Evolutionary conservation across 2,113 vertebrate genomes (phyloP).

Genomic region (Oryzias javanicus): DNA sequence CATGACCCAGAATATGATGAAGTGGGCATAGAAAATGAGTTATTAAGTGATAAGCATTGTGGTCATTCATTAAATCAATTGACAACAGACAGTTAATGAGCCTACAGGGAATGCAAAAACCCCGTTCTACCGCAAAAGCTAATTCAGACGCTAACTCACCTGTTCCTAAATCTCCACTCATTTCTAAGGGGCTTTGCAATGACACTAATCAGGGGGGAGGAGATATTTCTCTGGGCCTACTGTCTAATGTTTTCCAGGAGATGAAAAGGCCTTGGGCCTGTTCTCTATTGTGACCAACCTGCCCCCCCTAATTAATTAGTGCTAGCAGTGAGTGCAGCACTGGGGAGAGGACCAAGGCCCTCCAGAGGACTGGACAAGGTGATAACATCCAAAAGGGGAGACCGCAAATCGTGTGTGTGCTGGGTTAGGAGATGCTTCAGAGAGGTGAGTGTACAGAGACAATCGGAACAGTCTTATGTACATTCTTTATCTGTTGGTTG

Average conservation of each 20-base stretch:
- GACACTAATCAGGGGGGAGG: constrained; percentile 59
- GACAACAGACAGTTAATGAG: constrained; percentile 1
- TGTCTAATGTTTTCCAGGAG: constrained; percentile 61
- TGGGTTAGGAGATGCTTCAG: constrained; percentile 24
- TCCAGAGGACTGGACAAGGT: constrained; percentile 79
- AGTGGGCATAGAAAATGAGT: too few relatives aligned
- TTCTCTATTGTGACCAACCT: constrained; percentile 77
- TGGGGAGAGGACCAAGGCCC: constrained; percentile 63
- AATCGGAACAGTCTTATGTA: background rate
- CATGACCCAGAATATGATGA: too few relatives aligned
- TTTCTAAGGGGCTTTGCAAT: constrained; percentile 44
- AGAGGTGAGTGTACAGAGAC: constrained; percentile 19
- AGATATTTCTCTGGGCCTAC: constrained; percentile 73
- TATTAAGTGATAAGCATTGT: background rate
- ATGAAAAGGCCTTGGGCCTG: constrained; percentile 76
- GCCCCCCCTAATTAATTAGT: constrained; percentile 85
- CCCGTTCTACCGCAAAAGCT: constrained; percentile 4
- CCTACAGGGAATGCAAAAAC: constrained; percentile 22
- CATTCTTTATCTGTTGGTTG: constrained; percentile 9
- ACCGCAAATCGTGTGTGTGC: constrained; percentile 58
- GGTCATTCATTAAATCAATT: constrained; percentile 17
- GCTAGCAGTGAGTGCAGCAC: constrained; percentile 73
- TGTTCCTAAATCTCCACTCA: constrained; percentile 47
- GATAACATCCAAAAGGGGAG: constrained; percentile 80
- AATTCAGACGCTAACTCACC: constrained; percentile 23